phyloP scores from a whole-genome alignment of 2,888 invertebrate species.

The Osmoderma eremita region DNA sequence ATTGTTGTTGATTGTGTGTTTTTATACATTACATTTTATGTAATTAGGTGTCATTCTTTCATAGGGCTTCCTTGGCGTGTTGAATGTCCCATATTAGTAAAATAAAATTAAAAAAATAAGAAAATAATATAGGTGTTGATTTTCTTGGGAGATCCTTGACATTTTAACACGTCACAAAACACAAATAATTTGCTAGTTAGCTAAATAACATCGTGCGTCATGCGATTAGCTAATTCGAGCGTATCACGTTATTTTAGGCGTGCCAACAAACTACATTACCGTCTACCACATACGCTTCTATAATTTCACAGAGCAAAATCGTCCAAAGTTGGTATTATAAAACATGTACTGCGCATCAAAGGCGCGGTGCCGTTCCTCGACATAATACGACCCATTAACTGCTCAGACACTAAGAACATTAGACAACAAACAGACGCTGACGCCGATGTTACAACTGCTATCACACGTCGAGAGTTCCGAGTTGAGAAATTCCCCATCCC shows the following conservation, averaged over 20 bases:
- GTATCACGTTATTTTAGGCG: constrained; percentile 1
- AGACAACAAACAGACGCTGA: constrained; percentile 25
- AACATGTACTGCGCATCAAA: neutral
- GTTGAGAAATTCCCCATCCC: constrained; percentile 8
- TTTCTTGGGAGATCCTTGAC: too few relatives aligned
- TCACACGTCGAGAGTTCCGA: neutral
- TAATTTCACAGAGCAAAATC: neutral
- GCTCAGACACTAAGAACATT: constrained; percentile 9
- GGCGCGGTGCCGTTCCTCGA: neutral
- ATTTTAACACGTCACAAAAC: too few relatives aligned
- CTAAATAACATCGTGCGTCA: neutral
- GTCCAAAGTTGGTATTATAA: constrained; percentile 6
- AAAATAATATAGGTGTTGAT: too few relatives aligned
- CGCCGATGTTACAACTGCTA: constrained; percentile 1
- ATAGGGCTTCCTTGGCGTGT: too few relatives aligned
- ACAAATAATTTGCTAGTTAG: too few relatives aligned
- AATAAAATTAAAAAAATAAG: too few relatives aligned
- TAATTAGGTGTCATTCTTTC: too few relatives aligned
- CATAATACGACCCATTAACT: constrained; percentile 26
- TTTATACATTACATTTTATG: too few relatives aligned
- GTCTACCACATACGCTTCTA: neutral
- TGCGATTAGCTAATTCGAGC: constrained; percentile 5
- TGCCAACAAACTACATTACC: constrained; percentile 1
- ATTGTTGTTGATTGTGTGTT: too few relatives aligned
- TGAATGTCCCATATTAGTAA: too few relatives aligned